Base-by-base conservation (phyloP, 1,140 invertebrate species). In the Mycetomoellerius zeteki region DNA sequence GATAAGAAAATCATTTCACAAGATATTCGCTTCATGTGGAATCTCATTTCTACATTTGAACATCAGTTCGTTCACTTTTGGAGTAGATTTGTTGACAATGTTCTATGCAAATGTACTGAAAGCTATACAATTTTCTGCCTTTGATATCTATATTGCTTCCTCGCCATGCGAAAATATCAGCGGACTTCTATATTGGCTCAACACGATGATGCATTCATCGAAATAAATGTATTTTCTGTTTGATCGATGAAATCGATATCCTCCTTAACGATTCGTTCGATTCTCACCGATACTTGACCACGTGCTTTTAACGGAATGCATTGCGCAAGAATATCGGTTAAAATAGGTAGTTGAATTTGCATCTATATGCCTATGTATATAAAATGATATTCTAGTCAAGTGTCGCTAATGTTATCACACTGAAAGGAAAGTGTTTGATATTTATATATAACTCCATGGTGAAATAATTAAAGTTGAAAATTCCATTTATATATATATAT, bases 321-420 rank as follows among this genome's bases (percentile, higher is more conserved):
- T 43, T 52, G 72, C 47, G 65, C 8, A 50, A 43, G 1, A 24
- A n/a, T 67, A 62, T 77, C 27, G 50, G 1, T 1, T 75, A 27
- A 86, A 86, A 81, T 67, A 50, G 47, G 33, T 60, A 73, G 14
- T 24, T 37, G 33, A 4, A 78, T 82, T 87, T 88, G 24, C 62
- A 85, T 64, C 69, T 5, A 27, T n/a, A 58, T 69, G 67, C 52
- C 47, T 72, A 71, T 14, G 10, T 52, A 16, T 30, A 72, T 56
- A 16, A 82, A 84, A 14, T 54, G 19, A 69, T 27, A 76, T 69
- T 37, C 33, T 12, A 50, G 6, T 37, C 30, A 80, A 14, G 12
- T n/a, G 16, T 33, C 14, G 19, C n/a, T 3, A 21, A 7, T 37
- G 8, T 37, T 7, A 37, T 37, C 7, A 37, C 0, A 1, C 37